A percentile compares a stretch with the other conserved stretches of the same genome.
These are phyloP conservation scores for Nannobrachium achirus DNA, from an alignment of 2,113 vertebrate genomes.

Conservation along the genomic window DNA sequence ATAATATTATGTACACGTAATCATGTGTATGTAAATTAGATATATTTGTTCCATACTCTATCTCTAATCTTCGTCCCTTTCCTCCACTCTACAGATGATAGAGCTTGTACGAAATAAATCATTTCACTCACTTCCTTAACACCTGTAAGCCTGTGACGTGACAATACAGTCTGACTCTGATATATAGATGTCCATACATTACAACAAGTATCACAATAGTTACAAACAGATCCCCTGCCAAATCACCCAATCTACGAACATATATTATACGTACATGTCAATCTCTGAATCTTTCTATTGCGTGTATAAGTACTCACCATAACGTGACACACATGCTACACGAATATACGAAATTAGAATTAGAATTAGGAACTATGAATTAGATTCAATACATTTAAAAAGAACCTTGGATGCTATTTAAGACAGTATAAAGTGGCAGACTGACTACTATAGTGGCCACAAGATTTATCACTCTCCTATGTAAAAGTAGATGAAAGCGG, in stretches of 20 bases:
- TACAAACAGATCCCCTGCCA: not conserved
- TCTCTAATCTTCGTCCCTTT: not conserved
- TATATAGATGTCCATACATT: not conserved
- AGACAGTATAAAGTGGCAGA: slow-evolving; percentile 20
- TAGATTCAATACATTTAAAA: not conserved
- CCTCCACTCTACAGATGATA: no score
- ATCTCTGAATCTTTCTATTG: no score
- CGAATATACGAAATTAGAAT: no score
- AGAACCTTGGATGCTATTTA: slow-evolving; percentile 7
- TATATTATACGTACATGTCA: no score
- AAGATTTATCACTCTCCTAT: slow-evolving; percentile 41
- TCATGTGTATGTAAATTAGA: no score
- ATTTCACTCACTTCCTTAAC: slow-evolving; percentile 9
- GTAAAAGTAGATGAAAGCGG: slow-evolving; percentile 41
- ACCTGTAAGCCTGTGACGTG: not conserved
- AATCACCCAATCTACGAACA: slow-evolving; percentile 16
- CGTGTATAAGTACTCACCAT: no score
- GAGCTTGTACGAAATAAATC: no score
- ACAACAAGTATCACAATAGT: not conserved
- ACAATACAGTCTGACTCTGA: not conserved
- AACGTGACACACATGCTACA: no score
- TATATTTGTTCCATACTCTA: not conserved
- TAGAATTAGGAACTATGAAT: not conserved
- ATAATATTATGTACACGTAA: no score
- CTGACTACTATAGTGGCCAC: slow-evolving; percentile 25